phyloP scores from a whole-genome alignment of 2,113 vertebrate genomes.

The Chitala chitala region DNA sequence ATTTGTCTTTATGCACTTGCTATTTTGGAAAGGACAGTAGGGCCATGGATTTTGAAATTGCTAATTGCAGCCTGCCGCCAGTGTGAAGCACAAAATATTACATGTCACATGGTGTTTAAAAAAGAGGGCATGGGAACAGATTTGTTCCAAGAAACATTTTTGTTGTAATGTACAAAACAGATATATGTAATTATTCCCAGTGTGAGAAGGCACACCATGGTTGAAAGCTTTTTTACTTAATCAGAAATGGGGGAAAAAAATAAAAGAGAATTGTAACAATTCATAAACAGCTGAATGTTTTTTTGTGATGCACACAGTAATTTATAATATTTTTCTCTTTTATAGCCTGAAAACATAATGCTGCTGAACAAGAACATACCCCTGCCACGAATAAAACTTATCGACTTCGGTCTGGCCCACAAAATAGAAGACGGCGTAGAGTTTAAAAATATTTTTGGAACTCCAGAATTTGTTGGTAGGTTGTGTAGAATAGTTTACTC shows the following conservation, averaged over 20 bases:
- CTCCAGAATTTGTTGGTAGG: constrained; percentile 95
- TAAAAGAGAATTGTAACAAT: neutral
- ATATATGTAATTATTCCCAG: too few species aligned
- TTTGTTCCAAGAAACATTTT: too few species aligned
- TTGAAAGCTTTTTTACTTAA: neutral
- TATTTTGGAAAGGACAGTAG: too few species aligned
- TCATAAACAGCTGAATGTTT: constrained; percentile 30
- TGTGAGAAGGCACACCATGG: too few species aligned
- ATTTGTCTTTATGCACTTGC: neutral
- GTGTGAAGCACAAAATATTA: too few species aligned
- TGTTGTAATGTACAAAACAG: too few species aligned
- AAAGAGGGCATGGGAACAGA: too few species aligned
- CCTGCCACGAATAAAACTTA: constrained; percentile 87
- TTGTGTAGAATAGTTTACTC: neutral
- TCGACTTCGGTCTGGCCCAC: constrained; percentile 93
- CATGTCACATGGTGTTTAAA: too few species aligned
- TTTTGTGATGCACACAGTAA: constrained; percentile 37
- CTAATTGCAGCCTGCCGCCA: too few species aligned
- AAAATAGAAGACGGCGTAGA: constrained; percentile 88
- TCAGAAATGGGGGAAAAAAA: neutral
- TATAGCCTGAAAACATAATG: constrained; percentile 98
- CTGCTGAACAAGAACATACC: constrained; percentile 81
- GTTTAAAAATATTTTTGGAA: constrained; percentile 97
- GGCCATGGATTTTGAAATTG: too few species aligned
- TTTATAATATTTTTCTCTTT: constrained; percentile 35